Conservation (phyloP, 2,888 invertebrate species). For the Melanostoma mellinum region DNA sequence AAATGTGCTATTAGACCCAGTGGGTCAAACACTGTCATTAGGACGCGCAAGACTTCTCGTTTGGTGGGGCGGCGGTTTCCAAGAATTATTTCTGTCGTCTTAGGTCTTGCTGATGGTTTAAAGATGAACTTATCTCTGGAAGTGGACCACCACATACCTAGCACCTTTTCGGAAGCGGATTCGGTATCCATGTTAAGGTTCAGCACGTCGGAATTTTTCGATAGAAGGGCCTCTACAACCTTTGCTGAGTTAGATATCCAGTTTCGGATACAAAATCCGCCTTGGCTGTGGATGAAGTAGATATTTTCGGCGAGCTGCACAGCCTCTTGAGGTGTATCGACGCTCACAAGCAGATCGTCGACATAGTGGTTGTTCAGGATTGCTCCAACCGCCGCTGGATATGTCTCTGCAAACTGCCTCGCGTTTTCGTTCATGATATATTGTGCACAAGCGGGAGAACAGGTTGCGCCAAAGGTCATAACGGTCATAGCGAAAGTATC, state of each 20-base stretch:
- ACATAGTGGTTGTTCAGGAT: slow-evolving; percentile 30
- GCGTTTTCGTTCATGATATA: slow-evolving; percentile 31
- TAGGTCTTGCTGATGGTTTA: slow-evolving; percentile 6
- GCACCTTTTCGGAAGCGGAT: slow-evolving; percentile 10
- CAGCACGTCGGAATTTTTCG: not conserved
- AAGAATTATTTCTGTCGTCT: not conserved
- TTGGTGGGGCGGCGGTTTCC: not conserved
- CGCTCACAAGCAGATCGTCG: slow-evolving; percentile 27
- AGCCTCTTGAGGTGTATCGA: not conserved
- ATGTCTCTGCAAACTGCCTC: slow-evolving; percentile 8
- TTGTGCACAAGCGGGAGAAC: slow-evolving; percentile 21
- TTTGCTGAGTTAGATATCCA: slow-evolving; percentile 29
- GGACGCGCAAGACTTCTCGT: not conserved
- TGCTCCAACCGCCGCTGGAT: slow-evolving; percentile 16
- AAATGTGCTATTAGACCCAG: not conserved
- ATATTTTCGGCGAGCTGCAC: slow-evolving; percentile 10
- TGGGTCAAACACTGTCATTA: slow-evolving; percentile 13
- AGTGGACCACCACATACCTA: slow-evolving; percentile 40
- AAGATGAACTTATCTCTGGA: slow-evolving; percentile 22
- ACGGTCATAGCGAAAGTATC: slow-evolving; percentile 27
- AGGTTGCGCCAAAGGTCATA: slow-evolving; percentile 32
- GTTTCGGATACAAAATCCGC: slow-evolving; percentile 28
- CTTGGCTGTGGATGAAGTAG: slow-evolving; percentile 10
- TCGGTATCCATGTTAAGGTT: slow-evolving; percentile 8
- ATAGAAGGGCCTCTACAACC: slow-evolving; percentile 3